A percentile compares a stretch with the other conserved stretches of the same genome.
Conservation (phyloP, 2,888 invertebrate genomes). For the Nineta flava region DNA sequence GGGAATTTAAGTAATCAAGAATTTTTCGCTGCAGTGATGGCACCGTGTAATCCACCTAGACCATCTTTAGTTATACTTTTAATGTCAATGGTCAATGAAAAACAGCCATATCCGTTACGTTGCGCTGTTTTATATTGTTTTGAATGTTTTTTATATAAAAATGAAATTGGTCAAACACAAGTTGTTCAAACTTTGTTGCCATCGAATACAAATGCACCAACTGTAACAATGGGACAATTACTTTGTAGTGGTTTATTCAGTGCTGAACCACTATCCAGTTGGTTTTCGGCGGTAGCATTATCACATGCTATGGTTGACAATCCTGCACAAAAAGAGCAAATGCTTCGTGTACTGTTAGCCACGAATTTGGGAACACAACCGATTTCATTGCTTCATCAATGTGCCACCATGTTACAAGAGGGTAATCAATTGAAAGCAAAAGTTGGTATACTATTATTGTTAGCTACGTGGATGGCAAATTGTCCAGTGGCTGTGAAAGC, state of each 20-base stretch:
- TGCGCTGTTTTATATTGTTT: slow-evolving; percentile 96
- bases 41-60: slow-evolving; percentile 84
- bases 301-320: slow-evolving; percentile 83
- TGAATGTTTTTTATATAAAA: slow-evolving; percentile 87
- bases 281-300: slow-evolving; percentile 88
- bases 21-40: slow-evolving; percentile 75
- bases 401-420: slow-evolving; percentile 69
- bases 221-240: slow-evolving; percentile 69
- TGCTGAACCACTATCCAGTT: slow-evolving; percentile 74
- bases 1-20: slow-evolving; percentile 86
- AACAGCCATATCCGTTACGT: slow-evolving; percentile 75
- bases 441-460: slow-evolving; percentile 79
- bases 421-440: slow-evolving; percentile 66
- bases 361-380: slow-evolving; percentile 71
- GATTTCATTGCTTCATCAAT: slow-evolving; percentile 79
- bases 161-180: slow-evolving; percentile 73
- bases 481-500: slow-evolving; percentile 71
- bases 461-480: slow-evolving; percentile 75
- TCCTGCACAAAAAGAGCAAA: slow-evolving; percentile 69
- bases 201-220: slow-evolving; percentile 57
- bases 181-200: slow-evolving; percentile 88
- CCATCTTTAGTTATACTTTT: slow-evolving; percentile 87
- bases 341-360: slow-evolving; percentile 80
- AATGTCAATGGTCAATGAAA: slow-evolving; percentile 98
- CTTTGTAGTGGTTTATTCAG: slow-evolving; percentile 88